Base-by-base conservation (phyloP, 2,797 vertebrate genomes). In the Enteromius viviparus region DNA sequence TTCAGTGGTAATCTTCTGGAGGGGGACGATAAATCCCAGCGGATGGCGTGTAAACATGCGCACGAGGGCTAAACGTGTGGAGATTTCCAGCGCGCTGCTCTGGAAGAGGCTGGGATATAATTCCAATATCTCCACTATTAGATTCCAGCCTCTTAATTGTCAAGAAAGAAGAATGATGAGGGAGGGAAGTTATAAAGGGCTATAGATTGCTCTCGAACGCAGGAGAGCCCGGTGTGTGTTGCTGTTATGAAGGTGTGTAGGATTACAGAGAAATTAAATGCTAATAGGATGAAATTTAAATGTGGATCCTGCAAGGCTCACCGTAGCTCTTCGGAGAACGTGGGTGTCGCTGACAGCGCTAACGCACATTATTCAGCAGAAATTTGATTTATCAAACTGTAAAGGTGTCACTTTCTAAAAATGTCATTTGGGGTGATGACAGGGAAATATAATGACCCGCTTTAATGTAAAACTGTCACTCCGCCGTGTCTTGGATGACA, bases 401-500 rank as follows among this genome's bases (percentile, higher is more conserved):
- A 95, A 95, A 95, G 93, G 92, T 95, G 94, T 95, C 94, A 95
- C 93, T 95, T 94, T 93, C 92, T 93, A 92, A 95, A 94, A 95
- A 94, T 72, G 92, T 94, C 93, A 94, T 92, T 93, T 92, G 89
- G 89, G 75, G 89, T 91, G 93, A 94, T 93, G 92, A 93, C 87
- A 85, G 66, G 91, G 91, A 94, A 90, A 94, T 92, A 92, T 94
- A 94, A 95, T 94, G 94, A 94, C 94, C 93, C 88, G 79, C 90
- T 94, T 93, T 94, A 94, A 94, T 94, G 93, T 91, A 91, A 91
- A 89, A 81, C 80, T 94, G 93, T 89, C 90, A 90, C 77, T 87
- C 81, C 34, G 74, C 83, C 83, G 76, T 88, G 87, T 89, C 86
- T 88, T 72, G 58, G 82, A 85, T 83, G 89, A 79, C 83, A 85